A percentile compares a stretch with the other conserved stretches of the same genome.
Evolutionary conservation across 64 coral and sea anemone genomes (phyloP).

Genomic region (Astreopora myriophthalma): DNA sequence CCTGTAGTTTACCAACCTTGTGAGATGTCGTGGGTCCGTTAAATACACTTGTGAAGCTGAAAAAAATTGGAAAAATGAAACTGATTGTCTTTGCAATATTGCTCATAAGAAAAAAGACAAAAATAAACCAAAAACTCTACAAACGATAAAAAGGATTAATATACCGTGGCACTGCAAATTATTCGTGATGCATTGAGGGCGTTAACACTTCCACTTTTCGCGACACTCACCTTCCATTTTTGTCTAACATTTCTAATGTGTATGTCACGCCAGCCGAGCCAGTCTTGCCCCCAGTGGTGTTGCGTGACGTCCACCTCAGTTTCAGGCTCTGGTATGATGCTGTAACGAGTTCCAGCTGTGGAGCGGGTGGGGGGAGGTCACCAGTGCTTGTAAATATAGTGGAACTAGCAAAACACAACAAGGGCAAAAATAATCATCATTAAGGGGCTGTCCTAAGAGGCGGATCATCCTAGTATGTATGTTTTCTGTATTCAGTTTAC

Average conservation of each 20-base stretch:
- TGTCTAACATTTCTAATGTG: constrained; percentile 80
- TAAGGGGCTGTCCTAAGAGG: no score
- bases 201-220: neutral
- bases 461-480: no score
- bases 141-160: no score
- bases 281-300: constrained; percentile 1
- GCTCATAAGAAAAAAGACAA: neutral
- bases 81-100: neutral
- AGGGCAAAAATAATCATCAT: neutral
- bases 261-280: constrained; percentile 73
- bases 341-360: constrained; percentile 68
- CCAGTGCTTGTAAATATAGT: constrained; percentile 58
- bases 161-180: no score
- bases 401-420: constrained; percentile 4
- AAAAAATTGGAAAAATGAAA: neutral
- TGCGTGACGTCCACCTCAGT: constrained; percentile 65
- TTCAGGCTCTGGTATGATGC: constrained; percentile 88
- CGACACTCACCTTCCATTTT: constrained; percentile 69
- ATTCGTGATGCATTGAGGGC: no score
- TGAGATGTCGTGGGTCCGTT: constrained; percentile 84
- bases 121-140: neutral
- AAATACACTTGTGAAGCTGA: constrained; percentile 73
- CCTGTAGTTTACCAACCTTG: constrained; percentile 87
- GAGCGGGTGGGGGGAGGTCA: constrained; percentile 78
- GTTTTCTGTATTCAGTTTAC: no score